Percentiles rank a stretch among this genome's conserved stretches.
These are phyloP conservation scores for Apomyelois bistriatella DNA, from an alignment of 2,888 invertebrate genomes.

Conservation along the genomic window DNA sequence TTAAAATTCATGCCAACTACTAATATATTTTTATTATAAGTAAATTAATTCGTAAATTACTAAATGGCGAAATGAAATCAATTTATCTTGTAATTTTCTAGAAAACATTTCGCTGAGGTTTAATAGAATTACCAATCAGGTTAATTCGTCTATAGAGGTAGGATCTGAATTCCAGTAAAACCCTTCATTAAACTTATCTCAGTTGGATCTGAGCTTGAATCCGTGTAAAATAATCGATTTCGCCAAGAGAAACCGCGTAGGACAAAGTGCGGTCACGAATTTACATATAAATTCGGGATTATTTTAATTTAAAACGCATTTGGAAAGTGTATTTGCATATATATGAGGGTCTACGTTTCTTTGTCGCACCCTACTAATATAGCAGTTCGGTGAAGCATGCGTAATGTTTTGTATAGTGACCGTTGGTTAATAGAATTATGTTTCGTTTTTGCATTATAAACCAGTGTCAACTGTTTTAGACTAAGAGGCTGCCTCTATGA, in stretches of 20 bases:
- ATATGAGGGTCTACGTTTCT: conserved; percentile 68
- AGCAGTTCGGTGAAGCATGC: conserved; percentile 51
- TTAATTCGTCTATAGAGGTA: conserved; percentile 49
- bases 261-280: conserved; percentile 74
- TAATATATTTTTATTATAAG: background rate
- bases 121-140: conserved; percentile 54
- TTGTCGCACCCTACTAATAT: conserved; percentile 59
- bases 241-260: conserved; percentile 68
- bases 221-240: conserved; percentile 74
- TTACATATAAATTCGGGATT: conserved; percentile 77
- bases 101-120: conserved; percentile 18
- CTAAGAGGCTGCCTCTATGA: too few species aligned
- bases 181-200: conserved; percentile 72
- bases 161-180: conserved; percentile 57
- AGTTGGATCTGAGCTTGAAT: conserved; percentile 62
- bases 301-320: conserved; percentile 77
- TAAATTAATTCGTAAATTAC: background rate
- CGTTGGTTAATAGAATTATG: conserved; percentile 25
- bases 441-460: conserved; percentile 18
- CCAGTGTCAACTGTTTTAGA: too few species aligned
- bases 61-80: background rate
- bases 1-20: background rate
- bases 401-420: conserved; percentile 11
- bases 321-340: conserved; percentile 73
- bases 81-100: conserved; percentile 14